Percentiles rank a stretch among this genome's conserved stretches.
Conservation (phyloP, 2,113 vertebrate species). For the Motacilla alba region DNA sequence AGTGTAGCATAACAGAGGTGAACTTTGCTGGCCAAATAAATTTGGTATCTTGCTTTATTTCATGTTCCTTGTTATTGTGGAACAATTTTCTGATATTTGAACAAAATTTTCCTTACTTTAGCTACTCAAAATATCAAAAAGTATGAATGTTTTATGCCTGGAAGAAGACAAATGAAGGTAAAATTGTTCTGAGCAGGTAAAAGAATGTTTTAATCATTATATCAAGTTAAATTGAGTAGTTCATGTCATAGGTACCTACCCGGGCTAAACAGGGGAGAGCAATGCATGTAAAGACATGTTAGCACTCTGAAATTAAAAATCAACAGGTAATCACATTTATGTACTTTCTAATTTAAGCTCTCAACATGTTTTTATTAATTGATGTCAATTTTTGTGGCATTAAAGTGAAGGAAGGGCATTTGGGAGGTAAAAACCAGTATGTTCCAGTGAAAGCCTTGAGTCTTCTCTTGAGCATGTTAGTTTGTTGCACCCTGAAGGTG, state of each 20-base stretch:
- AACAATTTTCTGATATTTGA: not conserved
- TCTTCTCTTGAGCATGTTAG: not conserved
- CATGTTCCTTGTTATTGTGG: not conserved
- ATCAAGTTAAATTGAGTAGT: not conserved
- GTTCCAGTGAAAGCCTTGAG: not conserved
- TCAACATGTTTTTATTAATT: not conserved
- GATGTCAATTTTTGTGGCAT: not conserved
- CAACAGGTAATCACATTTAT: not conserved
- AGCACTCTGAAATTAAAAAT: not conserved
- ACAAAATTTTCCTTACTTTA: not conserved
- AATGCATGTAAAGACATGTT: not conserved
- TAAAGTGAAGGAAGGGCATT: not conserved
- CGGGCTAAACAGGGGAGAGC: not conserved
- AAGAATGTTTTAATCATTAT: not conserved
- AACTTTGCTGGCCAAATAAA: not conserved
- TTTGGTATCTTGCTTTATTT: not conserved
- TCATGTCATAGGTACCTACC: not conserved
- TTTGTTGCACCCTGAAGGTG: not conserved
- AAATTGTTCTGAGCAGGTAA: slow-evolving; percentile 16
- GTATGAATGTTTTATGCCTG: not conserved
- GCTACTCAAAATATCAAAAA: not conserved
- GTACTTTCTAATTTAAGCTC: not conserved
- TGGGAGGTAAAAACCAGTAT: not conserved
- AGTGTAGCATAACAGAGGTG: not conserved
- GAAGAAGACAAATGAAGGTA: not conserved